These are phyloP conservation scores for Nemurella pictetii DNA, from an alignment of 2,888 invertebrate genomes.

Conservation along the genomic window DNA sequence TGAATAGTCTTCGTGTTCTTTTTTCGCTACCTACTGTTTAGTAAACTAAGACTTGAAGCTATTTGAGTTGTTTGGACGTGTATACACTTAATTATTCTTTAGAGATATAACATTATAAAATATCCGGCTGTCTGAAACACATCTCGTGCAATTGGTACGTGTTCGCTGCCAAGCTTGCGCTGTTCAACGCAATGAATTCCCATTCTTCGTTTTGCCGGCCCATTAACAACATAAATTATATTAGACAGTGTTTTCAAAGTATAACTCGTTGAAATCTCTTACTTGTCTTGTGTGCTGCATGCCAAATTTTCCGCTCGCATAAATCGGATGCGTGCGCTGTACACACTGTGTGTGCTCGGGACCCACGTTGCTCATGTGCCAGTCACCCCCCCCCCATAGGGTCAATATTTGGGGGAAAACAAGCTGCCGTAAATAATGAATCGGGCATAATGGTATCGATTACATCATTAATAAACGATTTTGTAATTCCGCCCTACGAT, in stretches of 20 bases:
- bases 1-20: not conserved
- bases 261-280: not conserved
- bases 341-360: not conserved
- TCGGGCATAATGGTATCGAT: not conserved
- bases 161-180: not conserved
- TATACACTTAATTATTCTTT: not conserved
- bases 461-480: not conserved
- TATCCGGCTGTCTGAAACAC: not conserved
- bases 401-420: not conserved
- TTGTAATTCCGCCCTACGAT: not conserved
- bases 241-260: not conserved
- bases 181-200: not conserved
- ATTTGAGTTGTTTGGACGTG: not conserved
- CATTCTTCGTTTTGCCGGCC: not conserved
- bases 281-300: not conserved
- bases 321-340: not conserved
- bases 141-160: not conserved
- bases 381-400: not conserved
- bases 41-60: not conserved
- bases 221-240: not conserved
- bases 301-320: not conserved
- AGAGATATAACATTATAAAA: not conserved
- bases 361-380: not conserved
- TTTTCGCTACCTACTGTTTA: not conserved
- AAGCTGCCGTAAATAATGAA: not conserved